A percentile compares a stretch with the other conserved stretches of the same genome.
Conservation (phyloP, 2,113 vertebrate genomes). For the Fukomys damarensis region DNA sequence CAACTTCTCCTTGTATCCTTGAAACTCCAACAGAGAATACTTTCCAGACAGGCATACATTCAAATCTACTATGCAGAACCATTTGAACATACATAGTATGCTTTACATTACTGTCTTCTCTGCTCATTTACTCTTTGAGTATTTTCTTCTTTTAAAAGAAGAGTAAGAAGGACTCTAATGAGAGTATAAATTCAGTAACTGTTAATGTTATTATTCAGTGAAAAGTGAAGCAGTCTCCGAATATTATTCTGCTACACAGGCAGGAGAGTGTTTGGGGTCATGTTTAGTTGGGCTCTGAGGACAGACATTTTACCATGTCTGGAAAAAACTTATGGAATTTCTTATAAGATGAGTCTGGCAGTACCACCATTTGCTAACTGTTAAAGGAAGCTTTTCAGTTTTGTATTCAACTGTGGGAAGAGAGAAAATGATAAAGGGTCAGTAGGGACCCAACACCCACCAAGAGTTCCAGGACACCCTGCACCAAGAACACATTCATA, state of each 20-base stretch:
- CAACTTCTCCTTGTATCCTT: background rate
- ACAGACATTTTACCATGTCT: conserved; percentile 33
- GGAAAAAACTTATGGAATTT: conserved; percentile 57
- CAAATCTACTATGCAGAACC: background rate
- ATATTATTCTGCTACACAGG: background rate
- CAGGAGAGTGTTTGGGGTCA: background rate
- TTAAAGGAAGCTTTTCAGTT: conserved; percentile 46
- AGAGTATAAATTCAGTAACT: conserved; percentile 36
- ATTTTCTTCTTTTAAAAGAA: conserved; percentile 39
- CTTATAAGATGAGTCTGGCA: conserved; percentile 46
- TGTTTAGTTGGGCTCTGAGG: background rate
- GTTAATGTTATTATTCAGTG: background rate
- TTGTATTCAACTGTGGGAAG: conserved; percentile 47
- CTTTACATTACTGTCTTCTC: background rate
- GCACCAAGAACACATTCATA: background rate
- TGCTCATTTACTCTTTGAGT: background rate
- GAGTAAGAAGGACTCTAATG: background rate
- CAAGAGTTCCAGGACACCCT: conserved; percentile 47
- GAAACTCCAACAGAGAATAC: background rate
- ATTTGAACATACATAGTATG: background rate
- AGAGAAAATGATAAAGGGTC: conserved; percentile 68
- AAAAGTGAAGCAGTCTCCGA: background rate
- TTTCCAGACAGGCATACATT: background rate
- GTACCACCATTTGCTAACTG: conserved; percentile 16
- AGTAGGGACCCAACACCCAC: conserved; percentile 53